Conservation (phyloP, 2,113 vertebrate species). For the Grantiella picta region DNA sequence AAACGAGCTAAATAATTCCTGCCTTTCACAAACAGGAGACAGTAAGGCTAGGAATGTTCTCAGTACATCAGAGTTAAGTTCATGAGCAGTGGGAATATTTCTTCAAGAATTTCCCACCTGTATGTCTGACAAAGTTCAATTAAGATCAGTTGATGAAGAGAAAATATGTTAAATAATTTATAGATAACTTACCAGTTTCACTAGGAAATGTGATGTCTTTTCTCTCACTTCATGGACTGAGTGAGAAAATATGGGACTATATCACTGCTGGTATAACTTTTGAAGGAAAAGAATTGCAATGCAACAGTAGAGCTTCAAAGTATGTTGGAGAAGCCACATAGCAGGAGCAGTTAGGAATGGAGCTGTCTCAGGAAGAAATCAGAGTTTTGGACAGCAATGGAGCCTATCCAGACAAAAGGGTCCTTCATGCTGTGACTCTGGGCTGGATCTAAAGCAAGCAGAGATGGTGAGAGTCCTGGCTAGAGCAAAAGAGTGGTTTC, state of each 20-base stretch:
- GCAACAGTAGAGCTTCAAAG: background rate
- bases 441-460: background rate
- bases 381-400: fast-evolving
- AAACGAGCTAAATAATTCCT: background rate
- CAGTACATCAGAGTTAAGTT: background rate
- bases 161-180: background rate
- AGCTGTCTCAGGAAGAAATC: background rate
- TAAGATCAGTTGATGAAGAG: background rate
- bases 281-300: background rate
- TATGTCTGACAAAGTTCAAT: background rate
- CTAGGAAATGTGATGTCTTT: background rate
- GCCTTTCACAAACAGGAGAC: background rate
- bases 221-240: background rate
- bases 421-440: background rate
- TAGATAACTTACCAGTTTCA: background rate
- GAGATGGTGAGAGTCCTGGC: background rate
- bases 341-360: background rate
- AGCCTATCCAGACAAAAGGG: background rate
- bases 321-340: background rate
- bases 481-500: background rate
- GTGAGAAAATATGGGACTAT: background rate
- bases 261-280: background rate
- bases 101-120: background rate
- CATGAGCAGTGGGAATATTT: background rate
- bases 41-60: background rate